Base-by-base conservation (phyloP, 1,140 invertebrate genomes). In the Zaprionus ornatus region DNA sequence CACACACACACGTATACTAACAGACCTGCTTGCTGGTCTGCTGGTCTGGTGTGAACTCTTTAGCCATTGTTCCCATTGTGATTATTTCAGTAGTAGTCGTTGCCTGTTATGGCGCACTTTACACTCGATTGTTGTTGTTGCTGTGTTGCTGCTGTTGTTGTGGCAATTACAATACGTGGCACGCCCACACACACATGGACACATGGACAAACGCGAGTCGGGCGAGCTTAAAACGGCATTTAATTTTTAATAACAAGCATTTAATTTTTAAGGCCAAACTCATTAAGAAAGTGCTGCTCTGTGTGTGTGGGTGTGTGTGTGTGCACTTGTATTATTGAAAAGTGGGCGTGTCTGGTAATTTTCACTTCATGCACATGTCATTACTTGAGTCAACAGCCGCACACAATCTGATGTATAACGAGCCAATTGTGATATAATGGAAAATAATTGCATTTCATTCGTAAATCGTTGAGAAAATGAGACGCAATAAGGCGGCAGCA, bases 241-340 rank as follows among this genome's bases (percentile, higher is more conserved):
- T 84, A 73, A 79, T 84, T 81, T 88, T 88, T 90, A 88, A 88
- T 84, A 88, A 88, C 77, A 72, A 75, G 69, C 73, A 55, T 80
- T 88, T 88, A 84, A 88, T 74, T 63, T 63, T 60, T 69, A 75
- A 68, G 56, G 59, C 19, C 35, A 29, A 12, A 25, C 23, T 17
- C 67, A 71, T 71, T 71, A 75, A 70, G 67, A 75, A 59, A 64
- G 1, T 55, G 32, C n/a, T 29, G 40, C n/a, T 17, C 1, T 42
- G 37, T 7, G 15, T 17, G 40, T 42, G n/a, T 42, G 40, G n/a
- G 40, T 5, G 37, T 40, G 15, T n/a, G 3, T 40, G 35, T 37
- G 35, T 5, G 15, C 15, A 25, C 5, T 25, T 25, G 25, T 12
- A 25, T 50, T 21, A 17, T 50, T 50, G 5, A 17, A 25, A 37